phyloP scores from a whole-genome alignment of 2,797 vertebrate species.

The Sibirionetta formosa region DNA sequence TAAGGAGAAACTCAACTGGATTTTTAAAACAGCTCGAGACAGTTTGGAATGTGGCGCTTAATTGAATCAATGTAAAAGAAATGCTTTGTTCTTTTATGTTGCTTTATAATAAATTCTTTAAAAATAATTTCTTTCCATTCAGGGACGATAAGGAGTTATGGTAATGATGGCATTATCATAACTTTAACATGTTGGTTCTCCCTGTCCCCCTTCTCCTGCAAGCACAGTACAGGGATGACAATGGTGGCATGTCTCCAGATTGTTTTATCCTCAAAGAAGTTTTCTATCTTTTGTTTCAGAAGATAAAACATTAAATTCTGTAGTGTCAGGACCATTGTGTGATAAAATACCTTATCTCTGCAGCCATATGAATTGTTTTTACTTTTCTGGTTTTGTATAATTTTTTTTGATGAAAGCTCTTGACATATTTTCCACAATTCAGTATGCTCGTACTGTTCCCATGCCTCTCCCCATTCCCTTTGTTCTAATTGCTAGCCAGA shows the following conservation, averaged over 20 bases:
- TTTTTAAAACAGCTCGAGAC: slow-evolving; percentile 35
- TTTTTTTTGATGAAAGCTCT: background rate
- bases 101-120: slow-evolving; percentile 34
- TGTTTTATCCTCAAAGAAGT: background rate
- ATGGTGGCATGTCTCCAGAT: background rate
- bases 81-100: slow-evolving; percentile 53
- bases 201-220: background rate
- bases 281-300: background rate
- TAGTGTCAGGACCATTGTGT: background rate
- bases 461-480: background rate
- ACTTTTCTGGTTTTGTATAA: background rate
- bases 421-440: background rate
- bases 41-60: slow-evolving; percentile 65
- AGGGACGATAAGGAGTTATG: slow-evolving; percentile 20
- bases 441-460: background rate
- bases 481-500: background rate
- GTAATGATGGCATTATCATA: background rate
- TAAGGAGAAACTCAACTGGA: slow-evolving; percentile 60
- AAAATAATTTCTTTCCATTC: slow-evolving; percentile 55
- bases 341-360: background rate
- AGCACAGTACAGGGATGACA: background rate
- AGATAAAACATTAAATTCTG: background rate
- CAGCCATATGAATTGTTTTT: background rate
- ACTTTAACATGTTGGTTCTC: background rate
- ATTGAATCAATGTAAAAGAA: slow-evolving; percentile 59